These are phyloP conservation scores for Lutraria rhynchaena DNA, from an alignment of 1,140 invertebrate genomes.

Conservation along the genomic window DNA sequence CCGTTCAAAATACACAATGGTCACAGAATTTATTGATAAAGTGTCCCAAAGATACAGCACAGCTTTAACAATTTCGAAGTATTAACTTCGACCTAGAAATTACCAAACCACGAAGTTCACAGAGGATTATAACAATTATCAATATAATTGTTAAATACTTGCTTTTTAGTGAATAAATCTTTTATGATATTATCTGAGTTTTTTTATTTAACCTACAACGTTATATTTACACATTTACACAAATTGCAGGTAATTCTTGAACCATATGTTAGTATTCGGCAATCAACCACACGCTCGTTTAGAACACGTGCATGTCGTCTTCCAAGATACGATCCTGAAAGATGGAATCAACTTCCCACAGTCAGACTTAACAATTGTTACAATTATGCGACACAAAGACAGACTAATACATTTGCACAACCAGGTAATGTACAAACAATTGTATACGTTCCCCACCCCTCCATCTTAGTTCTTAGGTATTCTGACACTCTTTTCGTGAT, in stretches of 20 bases:
- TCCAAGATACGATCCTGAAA: constrained; percentile 24
- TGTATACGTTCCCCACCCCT: background rate
- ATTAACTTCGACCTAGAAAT: background rate
- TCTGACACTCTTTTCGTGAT: background rate
- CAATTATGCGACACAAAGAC: constrained; percentile 47
- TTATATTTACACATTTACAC: background rate
- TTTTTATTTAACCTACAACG: background rate
- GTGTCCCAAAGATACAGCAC: too few species aligned
- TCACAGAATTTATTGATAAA: too few species aligned
- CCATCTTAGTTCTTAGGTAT: background rate
- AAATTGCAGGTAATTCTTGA: background rate
- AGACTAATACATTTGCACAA: constrained; percentile 47
- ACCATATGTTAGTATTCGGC: background rate
- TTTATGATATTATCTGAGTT: background rate
- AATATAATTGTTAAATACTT: background rate
- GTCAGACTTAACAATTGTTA: constrained; percentile 38
- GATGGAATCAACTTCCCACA: constrained; percentile 15
- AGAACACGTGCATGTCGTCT: background rate
- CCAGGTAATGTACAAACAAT: constrained; percentile 18
- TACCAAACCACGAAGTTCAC: background rate
- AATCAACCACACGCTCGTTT: background rate
- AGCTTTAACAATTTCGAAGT: too few species aligned
- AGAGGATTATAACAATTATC: background rate
- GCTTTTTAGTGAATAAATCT: background rate
- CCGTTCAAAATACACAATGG: too few species aligned